Base-by-base conservation (phyloP, 2,888 invertebrate genomes). In the Helobdella robusta region DNA sequence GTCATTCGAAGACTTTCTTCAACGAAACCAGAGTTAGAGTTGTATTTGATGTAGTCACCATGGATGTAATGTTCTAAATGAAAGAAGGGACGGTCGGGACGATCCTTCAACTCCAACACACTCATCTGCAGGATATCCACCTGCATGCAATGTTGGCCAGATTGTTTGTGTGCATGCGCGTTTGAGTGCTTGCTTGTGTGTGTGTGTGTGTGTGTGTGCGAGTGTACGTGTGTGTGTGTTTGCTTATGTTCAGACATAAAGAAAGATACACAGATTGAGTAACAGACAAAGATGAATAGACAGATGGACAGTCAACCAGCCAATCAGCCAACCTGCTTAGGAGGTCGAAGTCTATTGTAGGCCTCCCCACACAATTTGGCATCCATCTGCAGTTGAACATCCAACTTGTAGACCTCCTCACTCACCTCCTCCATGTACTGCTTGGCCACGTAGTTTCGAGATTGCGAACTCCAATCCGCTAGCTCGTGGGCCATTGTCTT, bases 331-430 rank as follows among this genome's bases (percentile, higher is more conserved):
- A 82, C 82, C 77, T 84, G 83, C 73, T 84, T 84, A 4, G 84
- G 84, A 46, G 84, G 84, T 72, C 82, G 82, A 71, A 83, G 83
- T 54, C 83, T 73, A 72, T 83, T 83, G 76, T 79, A 84, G 72
- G 84, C 83, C 72, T 83, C 83, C 11, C 82, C 83, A 84, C 84
- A 84, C 48, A 84, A 75, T 72, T 84, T 84, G 34, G 83, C 83
- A 74, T 84, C 83, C 83, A 83, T 83, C 75, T 84, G 84, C n/a
- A 84, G 77, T 66, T 78, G 79, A 34, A 84, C 83, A 74, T 84
- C 84, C 68, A 83, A 82, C 75, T 83, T 83, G 71, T 83, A 82
- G 2, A 82, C 81, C 25, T 79, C 74, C 25, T 81, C 72, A 36
- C 80, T 80, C 6, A 83, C 83, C 35, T 75, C 71, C 61, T 80